Evolutionary conservation across 2,888 invertebrate species (phyloP), one percentile per base, ranked within the genome.

Genomic region (Dione juno): DNA sequence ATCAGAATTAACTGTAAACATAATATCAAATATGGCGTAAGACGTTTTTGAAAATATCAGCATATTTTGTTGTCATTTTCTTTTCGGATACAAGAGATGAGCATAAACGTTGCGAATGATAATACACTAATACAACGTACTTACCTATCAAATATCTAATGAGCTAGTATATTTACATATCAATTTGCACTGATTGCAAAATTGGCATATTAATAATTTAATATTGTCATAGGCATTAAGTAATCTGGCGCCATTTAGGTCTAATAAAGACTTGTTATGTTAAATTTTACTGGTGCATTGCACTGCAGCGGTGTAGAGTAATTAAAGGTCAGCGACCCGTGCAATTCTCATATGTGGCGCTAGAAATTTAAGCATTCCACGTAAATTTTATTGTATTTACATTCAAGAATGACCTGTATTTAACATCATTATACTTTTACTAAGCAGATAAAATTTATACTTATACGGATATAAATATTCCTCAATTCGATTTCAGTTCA

Each of bases 251-350:
- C 80, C 81, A 82, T 81, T 84, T 82, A 82, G 84, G 83, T 84
- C 88, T 85, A 91, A 91, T 92, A 90, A 90, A 89, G 86, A 81
- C 88, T 89, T 86, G 89, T 92, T 91, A 89, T 90, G 85, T 88
- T 87, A 86, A 90, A 90, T 88, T 91, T 90, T 90, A 92, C 90
- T 90, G 89, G 92, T 89, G 88, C 90, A 90, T 88, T 92, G 92
- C 90, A 88, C 90, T 84, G 84, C 84, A 83, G 82, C 84, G 84
- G 86, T 86, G 85, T 83, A 80, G 86, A 85, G 87, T 92, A 92
- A 92, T 92, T 92, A 91, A 88, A 86, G 91, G 89, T 88, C 89
- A 82, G 78, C 81, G 89, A 89, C 88, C 90, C 79, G 80, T 78
- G 80, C 81, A 79, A 81, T 80, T 82, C 81, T 81, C 81, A 86